Evolutionary conservation across 2,888 invertebrate genomes (phyloP), one percentile per base, ranked within the genome.

Genomic region (Cheiracanthium punctorium): DNA sequence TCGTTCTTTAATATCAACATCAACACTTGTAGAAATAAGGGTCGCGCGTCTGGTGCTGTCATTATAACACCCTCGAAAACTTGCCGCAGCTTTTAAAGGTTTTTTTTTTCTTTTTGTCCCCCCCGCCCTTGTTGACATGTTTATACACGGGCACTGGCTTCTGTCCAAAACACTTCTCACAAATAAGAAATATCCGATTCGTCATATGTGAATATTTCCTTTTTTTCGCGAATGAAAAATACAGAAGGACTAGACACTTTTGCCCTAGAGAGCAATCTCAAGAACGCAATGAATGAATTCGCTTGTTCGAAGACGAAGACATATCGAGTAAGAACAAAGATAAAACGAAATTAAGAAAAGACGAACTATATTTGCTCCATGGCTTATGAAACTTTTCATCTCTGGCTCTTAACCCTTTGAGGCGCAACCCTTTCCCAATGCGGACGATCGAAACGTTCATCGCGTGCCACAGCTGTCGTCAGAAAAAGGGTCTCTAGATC

Each of bases 51-150:
- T 52, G 52, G 10, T 52, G 64, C 28, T 64, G 64, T 24, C 64
- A 64, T 64, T 64, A 5, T 64, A 64, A 64, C 64, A 64, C 64
- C 28, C 64, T 64, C 64, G 28, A 64, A 64, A n/a, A 24, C 20
- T 64, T 14, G 64, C 64, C 64, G 64, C 64, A 24, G 64, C 28
- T 64, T 28, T 64, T 64, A 29, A 17, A 29, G 29, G 17, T 12
- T 24, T 64, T 64, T 64, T 64, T 64, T 5, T 8, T 64, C 64
- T n/a, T 14, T 28, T 12, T 48, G 43, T 48, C 14, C 17, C 14
- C 17, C 14, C 43, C 2, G 1, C n/a, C 10, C 2, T 64, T 14
- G 64, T 64, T 64, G 64, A 64, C 64, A 64, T 64, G 29, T 64
- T 64, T 64, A 64, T 64, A 29, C 64, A 7, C 64, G 5, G 14